A percentile compares a stretch with the other conserved stretches of the same genome.
Conservation (phyloP, 2,113 vertebrate species). For the Myrmecobius fasciatus region DNA sequence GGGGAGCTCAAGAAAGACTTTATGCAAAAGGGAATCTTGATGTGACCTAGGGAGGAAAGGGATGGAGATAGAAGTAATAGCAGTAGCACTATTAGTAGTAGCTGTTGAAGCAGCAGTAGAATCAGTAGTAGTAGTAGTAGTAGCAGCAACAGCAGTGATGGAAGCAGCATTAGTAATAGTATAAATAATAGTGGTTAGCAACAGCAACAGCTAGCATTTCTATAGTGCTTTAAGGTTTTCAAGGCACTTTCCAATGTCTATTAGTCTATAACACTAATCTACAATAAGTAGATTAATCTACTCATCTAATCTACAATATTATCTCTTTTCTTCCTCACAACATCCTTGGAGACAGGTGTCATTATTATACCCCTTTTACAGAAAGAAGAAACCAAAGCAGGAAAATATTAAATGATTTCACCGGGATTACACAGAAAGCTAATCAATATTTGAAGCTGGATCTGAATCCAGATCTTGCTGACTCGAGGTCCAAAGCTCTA, state of each 20-base stretch:
- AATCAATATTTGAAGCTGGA: not conserved
- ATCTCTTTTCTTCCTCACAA: not conserved
- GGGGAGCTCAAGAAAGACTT: not conserved
- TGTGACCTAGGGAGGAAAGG: not conserved
- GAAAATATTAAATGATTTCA: not conserved
- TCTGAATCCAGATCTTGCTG: not conserved
- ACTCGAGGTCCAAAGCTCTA: not conserved
- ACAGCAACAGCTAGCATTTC: not conserved
- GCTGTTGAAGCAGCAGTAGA: no score
- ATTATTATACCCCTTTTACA: not conserved
- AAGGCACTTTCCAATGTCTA: not conserved
- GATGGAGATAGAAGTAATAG: no score
- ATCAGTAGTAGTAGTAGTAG: not conserved
- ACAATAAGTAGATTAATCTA: not conserved
- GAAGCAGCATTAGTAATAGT: no score
- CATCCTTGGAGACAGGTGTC: not conserved
- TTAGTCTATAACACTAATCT: not conserved
- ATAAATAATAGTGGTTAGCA: not conserved
- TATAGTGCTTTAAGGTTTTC: not conserved
- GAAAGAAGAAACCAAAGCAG: not conserved
- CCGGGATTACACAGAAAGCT: not conserved
- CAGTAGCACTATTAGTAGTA: no score
- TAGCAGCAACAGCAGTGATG: not conserved
- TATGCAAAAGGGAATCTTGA: not conserved
- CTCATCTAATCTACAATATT: not conserved